Evolutionary conservation across 2,797 vertebrate genomes (phyloP).

Genomic region (Arremon brunneinucha): DNA sequence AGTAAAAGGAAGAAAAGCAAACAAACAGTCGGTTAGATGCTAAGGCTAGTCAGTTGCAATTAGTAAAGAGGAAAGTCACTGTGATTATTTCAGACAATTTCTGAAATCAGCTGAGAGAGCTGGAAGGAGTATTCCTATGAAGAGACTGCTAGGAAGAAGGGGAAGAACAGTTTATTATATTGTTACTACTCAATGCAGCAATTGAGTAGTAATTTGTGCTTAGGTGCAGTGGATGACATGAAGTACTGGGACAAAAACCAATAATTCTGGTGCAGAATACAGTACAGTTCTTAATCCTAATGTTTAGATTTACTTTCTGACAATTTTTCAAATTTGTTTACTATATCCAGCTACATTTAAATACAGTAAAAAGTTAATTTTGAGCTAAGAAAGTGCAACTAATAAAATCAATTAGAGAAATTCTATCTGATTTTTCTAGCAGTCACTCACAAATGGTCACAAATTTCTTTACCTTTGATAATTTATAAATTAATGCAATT

Average conservation of each 20-base stretch:
- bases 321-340: not conserved
- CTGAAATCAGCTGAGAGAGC: not conserved
- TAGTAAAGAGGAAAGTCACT: not conserved
- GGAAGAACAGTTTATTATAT: not conserved
- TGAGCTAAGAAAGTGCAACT: not conserved
- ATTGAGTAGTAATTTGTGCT: not conserved
- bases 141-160: not conserved
- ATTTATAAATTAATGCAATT: not conserved
- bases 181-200: not conserved
- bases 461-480: not conserved
- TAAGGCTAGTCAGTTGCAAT: not conserved
- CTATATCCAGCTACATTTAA: not conserved
- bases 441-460: not conserved
- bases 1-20: rapidly evolving
- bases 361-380: not conserved
- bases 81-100: not conserved
- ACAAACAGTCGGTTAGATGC: not conserved
- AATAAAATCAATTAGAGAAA: not conserved
- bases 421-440: not conserved
- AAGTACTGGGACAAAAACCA: not conserved
- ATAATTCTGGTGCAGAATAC: not conserved
- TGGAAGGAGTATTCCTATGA: not conserved
- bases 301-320: not conserved
- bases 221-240: not conserved
- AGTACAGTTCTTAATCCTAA: not conserved